These are phyloP conservation scores for Alsophila aescularia DNA, from an alignment of 2,888 invertebrate species.

Conservation along the genomic window DNA sequence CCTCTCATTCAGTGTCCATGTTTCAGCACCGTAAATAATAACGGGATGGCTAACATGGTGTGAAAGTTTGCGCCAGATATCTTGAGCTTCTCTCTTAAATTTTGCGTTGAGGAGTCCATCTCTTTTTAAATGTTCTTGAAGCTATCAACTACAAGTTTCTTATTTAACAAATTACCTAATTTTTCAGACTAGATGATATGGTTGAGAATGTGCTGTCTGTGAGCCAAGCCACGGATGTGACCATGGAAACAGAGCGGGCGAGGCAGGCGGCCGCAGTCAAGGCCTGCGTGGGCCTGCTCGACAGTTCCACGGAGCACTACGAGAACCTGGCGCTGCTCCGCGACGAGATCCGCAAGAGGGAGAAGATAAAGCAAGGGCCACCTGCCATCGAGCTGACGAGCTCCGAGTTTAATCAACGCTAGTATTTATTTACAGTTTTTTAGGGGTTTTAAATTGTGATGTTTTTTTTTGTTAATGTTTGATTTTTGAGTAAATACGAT, in stretches of 20 bases:
- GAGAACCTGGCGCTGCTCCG: conserved; percentile 67
- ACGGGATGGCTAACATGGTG: no score
- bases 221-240: conserved; percentile 61
- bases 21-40: no score
- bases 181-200: conserved; percentile 69
- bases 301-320: conserved; percentile 70
- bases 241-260: conserved; percentile 60
- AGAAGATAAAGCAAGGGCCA: conserved; percentile 53
- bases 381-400: conserved; percentile 63
- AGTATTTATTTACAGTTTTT: background rate
- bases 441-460: no score
- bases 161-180: background rate
- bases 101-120: no score
- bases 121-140: no score
- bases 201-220: conserved; percentile 65
- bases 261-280: conserved; percentile 62
- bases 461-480: no score
- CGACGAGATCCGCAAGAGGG: conserved; percentile 62
- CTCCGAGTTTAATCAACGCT: conserved; percentile 36
- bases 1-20: no score
- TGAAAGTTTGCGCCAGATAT: no score
- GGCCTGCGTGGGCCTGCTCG: conserved; percentile 65
- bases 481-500: no score
- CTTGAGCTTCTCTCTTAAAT: no score
- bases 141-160: background rate